A percentile compares a stretch with the other conserved stretches of the same genome.
Evolutionary conservation across 2,797 vertebrate genomes (phyloP).

Genomic region (Choloepus didactylus): DNA sequence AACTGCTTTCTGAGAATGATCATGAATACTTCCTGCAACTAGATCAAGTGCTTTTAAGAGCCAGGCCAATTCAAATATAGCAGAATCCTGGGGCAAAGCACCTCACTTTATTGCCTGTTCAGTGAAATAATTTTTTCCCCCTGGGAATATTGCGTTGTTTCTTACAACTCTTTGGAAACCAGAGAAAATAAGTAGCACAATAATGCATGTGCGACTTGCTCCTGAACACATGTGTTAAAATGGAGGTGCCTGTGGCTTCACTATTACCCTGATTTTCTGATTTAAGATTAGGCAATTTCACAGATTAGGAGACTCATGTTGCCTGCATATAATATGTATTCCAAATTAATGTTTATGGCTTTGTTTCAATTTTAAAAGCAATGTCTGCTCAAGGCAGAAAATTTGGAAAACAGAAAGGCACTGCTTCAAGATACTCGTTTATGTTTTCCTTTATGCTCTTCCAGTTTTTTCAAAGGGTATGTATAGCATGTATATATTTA

Average conservation of each 20-base stretch:
- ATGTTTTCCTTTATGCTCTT: not conserved
- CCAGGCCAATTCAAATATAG: not conserved
- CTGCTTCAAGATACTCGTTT: not conserved
- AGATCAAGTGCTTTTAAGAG: not conserved
- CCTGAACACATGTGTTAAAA: not conserved
- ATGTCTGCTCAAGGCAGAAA: not conserved
- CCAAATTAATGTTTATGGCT: not conserved
- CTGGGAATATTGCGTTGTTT: not conserved
- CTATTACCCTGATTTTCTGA: not conserved
- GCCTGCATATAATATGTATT: not conserved
- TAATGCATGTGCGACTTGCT: not conserved
- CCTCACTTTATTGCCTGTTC: not conserved
- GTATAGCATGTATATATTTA: not conserved
- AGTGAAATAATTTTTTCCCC: not conserved
- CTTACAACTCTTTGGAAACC: not conserved
- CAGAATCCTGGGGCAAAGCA: not conserved
- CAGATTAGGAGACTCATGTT: not conserved
- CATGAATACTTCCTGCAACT: not conserved
- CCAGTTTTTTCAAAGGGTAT: not conserved
- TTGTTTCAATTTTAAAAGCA: constrained; percentile 8
- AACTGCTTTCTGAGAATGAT: constrained; percentile 19
- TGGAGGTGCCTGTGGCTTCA: not conserved
- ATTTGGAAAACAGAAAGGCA: constrained; percentile 4
- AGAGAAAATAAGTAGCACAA: not conserved
- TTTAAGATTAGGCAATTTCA: not conserved